A percentile compares a stretch with the other conserved stretches of the same genome.
These are phyloP conservation scores for Maniola hyperantus DNA, from an alignment of 2,888 invertebrate genomes.

Conservation along the genomic window DNA sequence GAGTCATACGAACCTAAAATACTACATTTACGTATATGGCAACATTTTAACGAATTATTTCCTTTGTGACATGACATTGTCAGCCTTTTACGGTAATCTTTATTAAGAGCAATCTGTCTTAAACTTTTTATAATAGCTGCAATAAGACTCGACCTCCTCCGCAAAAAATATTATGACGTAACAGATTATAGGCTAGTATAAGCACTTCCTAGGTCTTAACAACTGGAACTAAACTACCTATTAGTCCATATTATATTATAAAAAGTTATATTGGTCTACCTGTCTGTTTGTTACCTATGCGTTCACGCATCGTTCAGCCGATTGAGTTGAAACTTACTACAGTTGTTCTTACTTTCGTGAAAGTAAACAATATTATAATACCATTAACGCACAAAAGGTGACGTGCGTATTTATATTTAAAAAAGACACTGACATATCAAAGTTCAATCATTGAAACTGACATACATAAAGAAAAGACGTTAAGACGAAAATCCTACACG, in stretches of 20 bases:
- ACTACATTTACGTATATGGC: conserved; percentile 24
- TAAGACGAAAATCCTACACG: no score
- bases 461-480: no score
- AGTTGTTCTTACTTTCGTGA: no score
- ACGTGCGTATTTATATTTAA: no score
- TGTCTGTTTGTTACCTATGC: no score
- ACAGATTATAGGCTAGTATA: conserved; percentile 1
- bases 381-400: no score
- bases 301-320: no score
- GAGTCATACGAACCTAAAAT: conserved; percentile 25
- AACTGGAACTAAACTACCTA: conserved; percentile 1
- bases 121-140: conserved; percentile 25
- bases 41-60: conserved; percentile 26
- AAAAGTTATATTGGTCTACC: no score
- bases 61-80: conserved; percentile 31
- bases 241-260: neutral
- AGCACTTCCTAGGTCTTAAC: conserved; percentile 9
- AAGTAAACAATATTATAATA: no score
- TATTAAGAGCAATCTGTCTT: conserved; percentile 28
- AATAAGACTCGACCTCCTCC: conserved; percentile 17
- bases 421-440: no score
- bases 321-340: no score
- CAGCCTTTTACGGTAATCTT: conserved; percentile 22
- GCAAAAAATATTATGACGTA: conserved; percentile 16
- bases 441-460: no score